A percentile compares a stretch with the other conserved stretches of the same genome.
Conservation (phyloP, 2,888 invertebrate species). For the Heliothis peltigera region DNA sequence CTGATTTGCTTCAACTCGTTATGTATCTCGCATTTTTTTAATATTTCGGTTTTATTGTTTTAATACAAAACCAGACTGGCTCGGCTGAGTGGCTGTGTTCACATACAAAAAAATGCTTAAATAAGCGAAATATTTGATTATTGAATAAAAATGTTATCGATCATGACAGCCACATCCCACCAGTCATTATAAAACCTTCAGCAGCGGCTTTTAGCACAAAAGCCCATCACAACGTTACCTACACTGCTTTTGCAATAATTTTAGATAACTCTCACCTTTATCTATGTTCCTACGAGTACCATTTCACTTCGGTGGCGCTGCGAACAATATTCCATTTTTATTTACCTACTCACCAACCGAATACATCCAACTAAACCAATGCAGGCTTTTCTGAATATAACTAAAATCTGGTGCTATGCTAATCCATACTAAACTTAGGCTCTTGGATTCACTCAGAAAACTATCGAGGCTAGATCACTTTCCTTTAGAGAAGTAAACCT, state of each 20-base stretch:
- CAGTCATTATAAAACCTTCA: slow-evolving; percentile 5
- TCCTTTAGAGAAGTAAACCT: slow-evolving; percentile 50
- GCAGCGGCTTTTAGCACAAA: slow-evolving; percentile 33
- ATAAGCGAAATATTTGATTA: background rate
- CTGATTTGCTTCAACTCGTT: slow-evolving; percentile 48
- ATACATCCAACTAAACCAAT: slow-evolving; percentile 21
- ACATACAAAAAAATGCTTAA: background rate
- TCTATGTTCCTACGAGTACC: slow-evolving; percentile 63
- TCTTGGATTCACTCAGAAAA: slow-evolving; percentile 26
- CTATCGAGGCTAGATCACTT: slow-evolving; percentile 42
- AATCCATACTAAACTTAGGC: slow-evolving; percentile 29
- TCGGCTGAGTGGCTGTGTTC: slow-evolving; percentile 23
- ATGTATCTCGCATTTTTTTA: slow-evolving; percentile 55
- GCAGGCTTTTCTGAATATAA: slow-evolving; percentile 27
- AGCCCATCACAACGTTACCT: slow-evolving; percentile 55
- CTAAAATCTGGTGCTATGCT: slow-evolving; percentile 40
- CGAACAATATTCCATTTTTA: slow-evolving; percentile 4
- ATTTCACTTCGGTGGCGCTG: slow-evolving; percentile 40
- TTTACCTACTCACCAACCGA: slow-evolving; percentile 9
- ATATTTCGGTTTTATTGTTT: slow-evolving; percentile 22
- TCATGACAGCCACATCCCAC: background rate
- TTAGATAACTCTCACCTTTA: slow-evolving; percentile 51
- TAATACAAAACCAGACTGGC: slow-evolving; percentile 10
- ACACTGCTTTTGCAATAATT: slow-evolving; percentile 57
- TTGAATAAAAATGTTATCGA: background rate